Percentiles rank a stretch among this genome's conserved stretches.
Evolutionary conservation across 2,888 invertebrate genomes (phyloP).

Genomic region (Stictocephala bisonia): DNA sequence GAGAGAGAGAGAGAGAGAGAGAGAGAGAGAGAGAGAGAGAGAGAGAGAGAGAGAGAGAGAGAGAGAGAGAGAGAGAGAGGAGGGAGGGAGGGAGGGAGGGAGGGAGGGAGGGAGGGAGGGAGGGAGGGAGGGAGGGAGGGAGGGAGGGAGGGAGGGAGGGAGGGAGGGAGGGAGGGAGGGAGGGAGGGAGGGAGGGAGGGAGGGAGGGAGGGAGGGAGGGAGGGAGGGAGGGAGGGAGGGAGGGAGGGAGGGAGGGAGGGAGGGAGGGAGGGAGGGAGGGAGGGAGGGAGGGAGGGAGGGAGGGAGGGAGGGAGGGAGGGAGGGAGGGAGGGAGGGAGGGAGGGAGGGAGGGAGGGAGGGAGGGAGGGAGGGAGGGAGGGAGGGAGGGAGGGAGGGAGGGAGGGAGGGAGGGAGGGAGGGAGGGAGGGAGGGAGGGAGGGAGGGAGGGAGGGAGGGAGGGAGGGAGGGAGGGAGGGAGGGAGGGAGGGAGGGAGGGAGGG

Average conservation of each 20-base stretch:
- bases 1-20: neutral
- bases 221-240: no score
- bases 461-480: neutral
- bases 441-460: neutral
- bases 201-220: neutral
- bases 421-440: neutral
- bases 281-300: no score
- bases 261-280: no score
- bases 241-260: no score
- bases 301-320: no score
- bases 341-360: no score
- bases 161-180: neutral
- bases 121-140: neutral
- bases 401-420: neutral
- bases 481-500: neutral
- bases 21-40: neutral
- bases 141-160: neutral
- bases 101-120: neutral
- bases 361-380: no score
- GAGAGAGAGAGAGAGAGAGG: neutral
- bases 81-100: neutral
- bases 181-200: neutral
- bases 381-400: no score
- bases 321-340: no score
- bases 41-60: neutral